Percentiles rank a stretch among this genome's conserved stretches.
Evolutionary conservation across 2,888 invertebrate genomes (phyloP).

Genomic region (Chydorus sphaericus): DNA sequence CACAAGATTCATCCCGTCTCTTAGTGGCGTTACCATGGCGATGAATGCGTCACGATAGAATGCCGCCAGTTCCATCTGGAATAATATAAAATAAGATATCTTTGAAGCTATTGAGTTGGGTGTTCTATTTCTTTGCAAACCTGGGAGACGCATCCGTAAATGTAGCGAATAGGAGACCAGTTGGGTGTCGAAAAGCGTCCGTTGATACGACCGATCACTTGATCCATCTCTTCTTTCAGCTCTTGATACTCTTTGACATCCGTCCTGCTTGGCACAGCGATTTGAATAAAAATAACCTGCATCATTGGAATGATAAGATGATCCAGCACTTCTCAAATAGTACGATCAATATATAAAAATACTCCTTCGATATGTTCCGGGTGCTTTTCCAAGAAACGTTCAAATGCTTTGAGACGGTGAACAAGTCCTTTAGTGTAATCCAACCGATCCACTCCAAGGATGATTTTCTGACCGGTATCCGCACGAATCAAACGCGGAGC

Average conservation of each 20-base stretch:
- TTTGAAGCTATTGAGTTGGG: not conserved
- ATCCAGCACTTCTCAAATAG: too few species aligned
- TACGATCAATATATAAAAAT: too few species aligned
- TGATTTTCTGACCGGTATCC: slow-evolving; percentile 48
- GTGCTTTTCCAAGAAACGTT: slow-evolving; percentile 60
- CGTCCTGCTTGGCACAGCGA: slow-evolving; percentile 74
- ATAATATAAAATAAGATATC: too few species aligned
- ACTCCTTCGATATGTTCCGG: slow-evolving; percentile 75
- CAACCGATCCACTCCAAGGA: slow-evolving; percentile 73
- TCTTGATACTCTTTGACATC: slow-evolving; percentile 83
- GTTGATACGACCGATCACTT: slow-evolving; percentile 72
- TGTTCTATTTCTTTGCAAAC: not conserved
- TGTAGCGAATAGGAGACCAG: slow-evolving; percentile 83
- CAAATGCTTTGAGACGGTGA: slow-evolving; percentile 66
- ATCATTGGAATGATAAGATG: slow-evolving; percentile 3
- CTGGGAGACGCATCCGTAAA: slow-evolving; percentile 75
- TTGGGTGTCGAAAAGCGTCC: slow-evolving; percentile 78
- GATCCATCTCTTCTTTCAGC: slow-evolving; percentile 78
- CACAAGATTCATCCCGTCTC: slow-evolving; percentile 84
- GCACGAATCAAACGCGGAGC: slow-evolving; percentile 23
- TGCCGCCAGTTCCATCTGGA: slow-evolving; percentile 56
- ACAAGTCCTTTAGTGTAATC: slow-evolving; percentile 85
- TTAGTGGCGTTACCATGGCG: slow-evolving; percentile 68
- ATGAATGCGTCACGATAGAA: slow-evolving; percentile 76
- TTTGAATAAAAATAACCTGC: slow-evolving; percentile 53